These are phyloP conservation scores for Cantharis flavilabris DNA, from an alignment of 2,888 invertebrate species.

Conservation along the genomic window DNA sequence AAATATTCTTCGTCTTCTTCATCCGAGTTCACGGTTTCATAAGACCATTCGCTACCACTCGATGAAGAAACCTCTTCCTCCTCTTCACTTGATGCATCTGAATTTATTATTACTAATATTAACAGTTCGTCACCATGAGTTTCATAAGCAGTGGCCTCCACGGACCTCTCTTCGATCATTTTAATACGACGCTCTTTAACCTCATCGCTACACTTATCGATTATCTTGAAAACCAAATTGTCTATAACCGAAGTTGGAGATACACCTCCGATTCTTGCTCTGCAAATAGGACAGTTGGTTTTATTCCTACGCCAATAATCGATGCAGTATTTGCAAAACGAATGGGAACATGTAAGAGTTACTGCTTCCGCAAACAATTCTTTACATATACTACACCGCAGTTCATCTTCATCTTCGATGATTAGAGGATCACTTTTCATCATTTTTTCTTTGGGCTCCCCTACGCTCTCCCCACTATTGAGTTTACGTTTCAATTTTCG, in stretches of 20 bases:
- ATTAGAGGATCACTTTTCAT: constrained; percentile 1
- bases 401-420: constrained; percentile 64
- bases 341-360: constrained; percentile 74
- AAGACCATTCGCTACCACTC: too few relatives aligned
- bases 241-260: constrained; percentile 70
- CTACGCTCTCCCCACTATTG: background rate
- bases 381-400: constrained; percentile 76
- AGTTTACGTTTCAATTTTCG: background rate
- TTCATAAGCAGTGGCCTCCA: too few relatives aligned
- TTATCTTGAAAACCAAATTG: constrained; percentile 73
- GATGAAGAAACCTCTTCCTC: too few relatives aligned
- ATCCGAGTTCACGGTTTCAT: too few relatives aligned
- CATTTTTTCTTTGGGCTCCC: background rate
- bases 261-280: constrained; percentile 57
- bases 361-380: constrained; percentile 74
- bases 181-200: constrained; percentile 62
- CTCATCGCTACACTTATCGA: constrained; percentile 65
- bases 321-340: constrained; percentile 76
- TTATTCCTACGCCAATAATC: constrained; percentile 71
- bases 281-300: constrained; percentile 74
- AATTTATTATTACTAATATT: too few relatives aligned
- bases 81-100: too few relatives aligned
- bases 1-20: too few relatives aligned
- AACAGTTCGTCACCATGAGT: too few relatives aligned
- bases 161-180: constrained; percentile 57